phyloP scores from a whole-genome alignment of 2,888 invertebrate genomes.

The Platerodrilus igneus region DNA sequence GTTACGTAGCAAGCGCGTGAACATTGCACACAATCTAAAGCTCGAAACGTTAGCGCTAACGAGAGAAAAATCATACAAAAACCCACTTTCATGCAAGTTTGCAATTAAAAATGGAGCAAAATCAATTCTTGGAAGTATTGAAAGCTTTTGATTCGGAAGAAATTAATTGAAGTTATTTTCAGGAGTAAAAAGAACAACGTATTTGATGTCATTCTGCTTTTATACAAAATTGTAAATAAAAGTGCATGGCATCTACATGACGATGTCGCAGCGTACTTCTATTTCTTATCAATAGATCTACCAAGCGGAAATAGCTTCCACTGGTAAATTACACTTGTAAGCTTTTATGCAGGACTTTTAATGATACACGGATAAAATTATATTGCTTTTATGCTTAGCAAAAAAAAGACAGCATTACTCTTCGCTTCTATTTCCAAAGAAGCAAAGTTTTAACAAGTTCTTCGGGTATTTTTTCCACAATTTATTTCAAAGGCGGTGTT shows the following conservation, averaged over 20 bases:
- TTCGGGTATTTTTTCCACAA: too few species aligned
- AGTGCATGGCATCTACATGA: constrained; percentile 13
- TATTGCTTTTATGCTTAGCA: too few species aligned
- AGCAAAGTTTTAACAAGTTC: too few species aligned
- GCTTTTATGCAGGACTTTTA: too few species aligned
- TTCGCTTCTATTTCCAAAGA: too few species aligned
- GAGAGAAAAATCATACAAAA: constrained; percentile 19
- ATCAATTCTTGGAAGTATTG: constrained; percentile 26
- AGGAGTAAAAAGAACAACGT: constrained; percentile 24
- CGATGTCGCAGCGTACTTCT: constrained; percentile 18
- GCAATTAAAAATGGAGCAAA: constrained; percentile 22
- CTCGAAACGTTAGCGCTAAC: constrained; percentile 17
- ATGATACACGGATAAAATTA: too few species aligned
- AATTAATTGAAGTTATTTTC: constrained; percentile 34
- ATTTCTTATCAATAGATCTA: constrained; percentile 22
- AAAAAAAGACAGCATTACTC: too few species aligned
- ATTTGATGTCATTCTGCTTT: constrained; percentile 23
- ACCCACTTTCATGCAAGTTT: constrained; percentile 16
- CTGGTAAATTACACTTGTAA: too few species aligned
- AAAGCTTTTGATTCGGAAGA: constrained; percentile 33
- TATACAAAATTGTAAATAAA: constrained; percentile 18
- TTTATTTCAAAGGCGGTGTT: too few species aligned
- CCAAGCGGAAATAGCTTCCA: constrained; percentile 13
- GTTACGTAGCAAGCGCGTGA: constrained; percentile 16
- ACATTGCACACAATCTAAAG: constrained; percentile 16